phyloP scores from a whole-genome alignment of 2,888 invertebrate genomes.

The Dryocosmus kuriphilus region DNA sequence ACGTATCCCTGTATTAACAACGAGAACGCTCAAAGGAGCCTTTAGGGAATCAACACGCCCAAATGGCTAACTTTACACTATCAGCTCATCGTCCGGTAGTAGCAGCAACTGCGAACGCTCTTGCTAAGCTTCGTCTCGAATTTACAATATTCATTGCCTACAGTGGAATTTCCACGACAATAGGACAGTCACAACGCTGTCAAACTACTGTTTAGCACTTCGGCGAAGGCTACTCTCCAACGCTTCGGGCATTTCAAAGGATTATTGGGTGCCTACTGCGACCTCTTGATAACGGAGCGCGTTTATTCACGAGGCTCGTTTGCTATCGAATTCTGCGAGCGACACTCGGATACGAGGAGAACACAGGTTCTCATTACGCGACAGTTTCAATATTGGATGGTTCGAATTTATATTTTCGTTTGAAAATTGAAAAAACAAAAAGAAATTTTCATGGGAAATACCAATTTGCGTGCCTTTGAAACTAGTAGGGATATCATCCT shows the following conservation, averaged over 20 bases:
- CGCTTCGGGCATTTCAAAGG: constrained; percentile 34
- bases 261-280: constrained; percentile 34
- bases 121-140: constrained; percentile 30
- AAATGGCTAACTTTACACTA: constrained; percentile 20
- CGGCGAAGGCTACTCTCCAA: constrained; percentile 27
- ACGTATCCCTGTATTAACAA: constrained; percentile 15
- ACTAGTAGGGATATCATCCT: not conserved
- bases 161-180: constrained; percentile 24
- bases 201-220: constrained; percentile 21
- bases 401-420: not conserved
- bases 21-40: constrained; percentile 19
- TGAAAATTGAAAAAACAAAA: not conserved
- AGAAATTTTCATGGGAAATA: not conserved
- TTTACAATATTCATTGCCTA: constrained; percentile 27
- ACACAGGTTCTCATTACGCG: not conserved
- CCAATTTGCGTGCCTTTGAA: not conserved
- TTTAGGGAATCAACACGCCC: constrained; percentile 21
- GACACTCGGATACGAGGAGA: not conserved
- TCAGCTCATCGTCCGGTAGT: constrained; percentile 13
- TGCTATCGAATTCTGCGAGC: not conserved
- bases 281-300: constrained; percentile 25
- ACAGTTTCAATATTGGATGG: not conserved
- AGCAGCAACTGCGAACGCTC: constrained; percentile 10
- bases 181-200: constrained; percentile 24
- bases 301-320: constrained; percentile 30